Evolutionary conservation across 2,113 vertebrate species (phyloP).

Genomic region (Chrysemys picta): DNA sequence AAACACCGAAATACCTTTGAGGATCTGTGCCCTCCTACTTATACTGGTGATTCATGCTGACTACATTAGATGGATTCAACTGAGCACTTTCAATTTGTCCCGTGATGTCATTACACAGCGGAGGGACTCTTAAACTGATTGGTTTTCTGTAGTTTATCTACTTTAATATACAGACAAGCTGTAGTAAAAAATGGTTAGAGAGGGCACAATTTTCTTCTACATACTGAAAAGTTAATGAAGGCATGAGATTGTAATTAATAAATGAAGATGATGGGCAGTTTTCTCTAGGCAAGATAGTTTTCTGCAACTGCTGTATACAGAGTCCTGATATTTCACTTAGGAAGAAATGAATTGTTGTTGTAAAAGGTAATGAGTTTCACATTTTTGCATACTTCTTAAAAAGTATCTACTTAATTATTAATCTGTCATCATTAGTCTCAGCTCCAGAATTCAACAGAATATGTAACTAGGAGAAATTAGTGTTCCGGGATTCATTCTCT

Average conservation of each 20-base stretch:
- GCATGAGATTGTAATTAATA: not conserved
- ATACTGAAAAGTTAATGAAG: not conserved
- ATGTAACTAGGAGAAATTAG: not conserved
- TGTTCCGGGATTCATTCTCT: accelerated
- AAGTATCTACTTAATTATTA: not conserved
- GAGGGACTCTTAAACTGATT: not conserved
- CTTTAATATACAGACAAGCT: not conserved
- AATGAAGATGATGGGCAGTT: not conserved
- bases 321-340: not conserved
- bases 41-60: not conserved
- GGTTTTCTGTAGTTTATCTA: not conserved
- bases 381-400: not conserved
- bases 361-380: not conserved
- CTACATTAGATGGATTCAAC: not conserved
- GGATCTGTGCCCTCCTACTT: not conserved
- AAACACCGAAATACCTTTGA: not conserved
- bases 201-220: not conserved
- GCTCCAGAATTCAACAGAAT: not conserved
- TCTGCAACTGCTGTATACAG: not conserved
- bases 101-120: not conserved
- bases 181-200: not conserved
- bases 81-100: not conserved
- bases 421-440: not conserved
- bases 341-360: not conserved
- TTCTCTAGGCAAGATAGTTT: not conserved